Percentiles rank a stretch among this genome's conserved stretches.
phyloP scores from a whole-genome alignment of 1,140 invertebrate genomes.

The Meloidogyne floridensis region DNA sequence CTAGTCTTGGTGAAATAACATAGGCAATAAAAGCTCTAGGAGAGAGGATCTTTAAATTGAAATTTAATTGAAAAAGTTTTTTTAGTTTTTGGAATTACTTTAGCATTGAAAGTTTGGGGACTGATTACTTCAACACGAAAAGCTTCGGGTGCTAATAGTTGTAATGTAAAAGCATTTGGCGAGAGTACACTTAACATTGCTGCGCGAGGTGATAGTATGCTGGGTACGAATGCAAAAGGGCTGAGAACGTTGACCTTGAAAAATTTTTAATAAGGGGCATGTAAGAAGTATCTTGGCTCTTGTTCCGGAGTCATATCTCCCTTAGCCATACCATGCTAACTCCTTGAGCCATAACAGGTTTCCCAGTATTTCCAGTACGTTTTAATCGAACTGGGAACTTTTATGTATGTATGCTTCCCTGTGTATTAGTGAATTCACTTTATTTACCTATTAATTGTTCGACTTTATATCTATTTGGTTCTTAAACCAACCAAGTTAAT shows the following conservation, averaged over 20 bases:
- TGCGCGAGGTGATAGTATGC: slow-evolving; percentile 29
- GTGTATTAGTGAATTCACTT: too few relatives aligned
- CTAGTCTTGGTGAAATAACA: slow-evolving; percentile 25
- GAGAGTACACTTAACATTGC: slow-evolving; percentile 31
- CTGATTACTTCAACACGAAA: slow-evolving; percentile 20
- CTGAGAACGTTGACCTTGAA: slow-evolving; percentile 12
- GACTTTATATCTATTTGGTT: too few relatives aligned
- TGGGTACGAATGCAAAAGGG: slow-evolving; percentile 26
- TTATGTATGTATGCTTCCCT: background rate
- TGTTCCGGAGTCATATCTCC: too few relatives aligned
- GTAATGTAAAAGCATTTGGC: slow-evolving; percentile 18
- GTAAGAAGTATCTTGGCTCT: too few relatives aligned
- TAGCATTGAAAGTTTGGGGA: slow-evolving; percentile 17
- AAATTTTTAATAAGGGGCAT: too few relatives aligned
- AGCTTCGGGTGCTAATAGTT: slow-evolving; percentile 28
- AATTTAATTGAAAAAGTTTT: background rate
- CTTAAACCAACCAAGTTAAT: background rate
- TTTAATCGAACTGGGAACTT: slow-evolving; percentile 14
- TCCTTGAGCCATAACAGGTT: too few relatives aligned
- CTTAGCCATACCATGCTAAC: too few relatives aligned
- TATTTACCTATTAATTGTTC: too few relatives aligned
- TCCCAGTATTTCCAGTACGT: too few relatives aligned
- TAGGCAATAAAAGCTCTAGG: slow-evolving; percentile 26
- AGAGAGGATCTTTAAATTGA: background rate
- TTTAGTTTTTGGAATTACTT: background rate